Conservation (phyloP, 2,113 vertebrate species). For the Aspiorhynchus laticeps region DNA sequence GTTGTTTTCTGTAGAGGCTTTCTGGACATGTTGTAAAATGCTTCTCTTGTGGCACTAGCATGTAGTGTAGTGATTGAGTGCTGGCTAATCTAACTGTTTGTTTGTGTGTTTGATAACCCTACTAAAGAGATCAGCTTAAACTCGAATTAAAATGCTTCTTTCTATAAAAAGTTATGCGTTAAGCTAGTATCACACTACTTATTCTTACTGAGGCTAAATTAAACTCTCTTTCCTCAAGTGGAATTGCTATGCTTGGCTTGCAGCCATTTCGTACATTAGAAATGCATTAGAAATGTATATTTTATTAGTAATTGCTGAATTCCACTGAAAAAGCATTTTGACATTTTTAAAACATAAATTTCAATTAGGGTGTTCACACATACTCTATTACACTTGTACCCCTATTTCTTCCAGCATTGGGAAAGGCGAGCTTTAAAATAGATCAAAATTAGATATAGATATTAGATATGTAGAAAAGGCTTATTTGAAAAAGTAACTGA, state of each 20-base stretch:
- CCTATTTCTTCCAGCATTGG: too few species aligned
- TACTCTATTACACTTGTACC: too few species aligned
- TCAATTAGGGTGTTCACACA: background rate
- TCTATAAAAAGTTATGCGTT: background rate
- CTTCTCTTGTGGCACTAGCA: constrained; percentile 4
- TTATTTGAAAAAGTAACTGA: too few species aligned
- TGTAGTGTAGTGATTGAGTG: constrained; percentile 25
- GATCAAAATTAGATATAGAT: too few species aligned
- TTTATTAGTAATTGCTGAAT: background rate
- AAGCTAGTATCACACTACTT: background rate
- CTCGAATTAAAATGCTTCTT: too few species aligned
- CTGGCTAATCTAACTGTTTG: constrained; percentile 16
- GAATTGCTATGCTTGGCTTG: background rate
- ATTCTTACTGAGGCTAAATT: background rate
- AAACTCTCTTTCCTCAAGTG: background rate
- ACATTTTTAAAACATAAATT: background rate
- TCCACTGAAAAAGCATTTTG: background rate
- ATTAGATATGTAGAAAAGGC: too few species aligned
- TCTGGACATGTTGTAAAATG: constrained; percentile 22
- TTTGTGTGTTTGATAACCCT: constrained; percentile 28
- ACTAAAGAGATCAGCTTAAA: constrained; percentile 2
- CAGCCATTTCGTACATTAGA: background rate
- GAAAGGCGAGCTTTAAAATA: too few species aligned
- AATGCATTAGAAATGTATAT: background rate
- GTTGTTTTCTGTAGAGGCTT: constrained; percentile 36